Evolutionary conservation across 2,888 invertebrate species (phyloP).

Genomic region (Netelia virgata): DNA sequence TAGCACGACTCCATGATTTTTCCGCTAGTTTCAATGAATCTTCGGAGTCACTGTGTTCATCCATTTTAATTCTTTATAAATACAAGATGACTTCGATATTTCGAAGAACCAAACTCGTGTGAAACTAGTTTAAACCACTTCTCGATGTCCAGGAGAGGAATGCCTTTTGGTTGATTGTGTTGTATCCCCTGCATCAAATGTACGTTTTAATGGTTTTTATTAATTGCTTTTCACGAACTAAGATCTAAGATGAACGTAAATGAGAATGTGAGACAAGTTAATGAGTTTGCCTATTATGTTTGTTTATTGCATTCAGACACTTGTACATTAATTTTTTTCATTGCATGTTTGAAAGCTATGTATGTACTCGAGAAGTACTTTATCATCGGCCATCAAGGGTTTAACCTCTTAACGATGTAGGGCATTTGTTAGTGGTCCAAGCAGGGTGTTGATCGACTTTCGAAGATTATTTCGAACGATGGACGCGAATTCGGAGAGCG

Average conservation of each 20-base stretch:
- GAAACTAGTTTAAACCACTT: neutral
- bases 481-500: conserved; percentile 64
- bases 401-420: conserved; percentile 42
- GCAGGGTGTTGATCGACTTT: conserved; percentile 20
- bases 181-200: conserved; percentile 9
- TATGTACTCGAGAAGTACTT: neutral
- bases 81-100: conserved; percentile 5
- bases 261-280: neutral
- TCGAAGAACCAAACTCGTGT: neutral
- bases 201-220: neutral
- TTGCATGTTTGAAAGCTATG: neutral
- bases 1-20: conserved; percentile 78
- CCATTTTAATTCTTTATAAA: conserved; percentile 65
- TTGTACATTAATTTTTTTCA: conserved; percentile 4
- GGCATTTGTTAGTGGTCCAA: conserved; percentile 2
- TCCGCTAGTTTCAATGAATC: conserved; percentile 77
- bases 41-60: conserved; percentile 70
- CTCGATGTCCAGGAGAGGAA: neutral
- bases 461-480: conserved; percentile 27
- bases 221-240: neutral
- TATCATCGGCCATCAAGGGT: neutral
- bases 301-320: neutral
- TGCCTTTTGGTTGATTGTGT: conserved; percentile 40
- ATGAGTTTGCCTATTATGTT: neutral
- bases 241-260: neutral